Conservation (phyloP, 2,888 invertebrate genomes). For the Phymatocera aterrima region DNA sequence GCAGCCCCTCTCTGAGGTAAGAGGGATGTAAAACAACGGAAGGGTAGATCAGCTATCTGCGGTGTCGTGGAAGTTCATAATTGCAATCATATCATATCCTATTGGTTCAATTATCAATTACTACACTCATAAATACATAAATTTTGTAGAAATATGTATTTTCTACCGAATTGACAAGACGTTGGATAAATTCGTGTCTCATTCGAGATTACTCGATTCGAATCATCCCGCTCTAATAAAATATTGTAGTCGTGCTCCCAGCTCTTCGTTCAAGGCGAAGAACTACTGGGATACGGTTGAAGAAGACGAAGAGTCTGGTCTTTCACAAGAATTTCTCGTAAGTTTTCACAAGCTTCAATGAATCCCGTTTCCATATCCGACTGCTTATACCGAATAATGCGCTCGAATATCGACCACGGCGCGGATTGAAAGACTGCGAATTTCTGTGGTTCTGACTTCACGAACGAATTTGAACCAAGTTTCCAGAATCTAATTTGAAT, state of each 20-base stretch:
- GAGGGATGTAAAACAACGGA: neutral
- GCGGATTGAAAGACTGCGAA: too few relatives aligned
- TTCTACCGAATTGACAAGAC: neutral
- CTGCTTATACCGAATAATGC: too few relatives aligned
- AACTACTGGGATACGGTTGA: neutral
- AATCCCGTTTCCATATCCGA: too few relatives aligned
- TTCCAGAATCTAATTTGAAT: too few relatives aligned
- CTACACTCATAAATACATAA: neutral
- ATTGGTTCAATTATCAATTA: neutral
- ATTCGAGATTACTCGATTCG: neutral
- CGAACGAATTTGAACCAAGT: too few relatives aligned
- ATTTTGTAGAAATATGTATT: neutral
- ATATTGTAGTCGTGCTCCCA: neutral
- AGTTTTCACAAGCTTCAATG: neutral
- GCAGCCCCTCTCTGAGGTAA: neutral
- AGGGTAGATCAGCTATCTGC: neutral
- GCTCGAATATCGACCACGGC: too few relatives aligned
- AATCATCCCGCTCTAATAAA: too few relatives aligned
- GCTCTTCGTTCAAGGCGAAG: neutral
- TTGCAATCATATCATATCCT: neutral
- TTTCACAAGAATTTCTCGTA: neutral
- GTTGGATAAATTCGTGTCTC: neutral
- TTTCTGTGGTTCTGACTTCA: too few relatives aligned
- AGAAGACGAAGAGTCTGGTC: neutral
- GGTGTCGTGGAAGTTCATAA: neutral